Percentiles rank a stretch among this genome's conserved stretches.
Evolutionary conservation across 2,113 vertebrate species (phyloP).

Genomic region (Aramus guarauna): DNA sequence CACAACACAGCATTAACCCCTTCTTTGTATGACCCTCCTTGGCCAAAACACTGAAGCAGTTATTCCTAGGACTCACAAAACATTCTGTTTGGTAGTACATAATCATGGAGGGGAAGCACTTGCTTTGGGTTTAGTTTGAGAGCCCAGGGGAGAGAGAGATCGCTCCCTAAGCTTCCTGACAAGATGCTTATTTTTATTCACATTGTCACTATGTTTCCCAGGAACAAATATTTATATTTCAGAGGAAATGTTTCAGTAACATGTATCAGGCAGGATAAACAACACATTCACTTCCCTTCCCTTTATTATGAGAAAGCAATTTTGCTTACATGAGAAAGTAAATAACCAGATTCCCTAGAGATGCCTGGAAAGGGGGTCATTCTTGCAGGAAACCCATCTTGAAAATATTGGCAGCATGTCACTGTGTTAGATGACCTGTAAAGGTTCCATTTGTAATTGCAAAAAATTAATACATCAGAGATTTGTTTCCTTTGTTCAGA

Average conservation of each 20-base stretch:
- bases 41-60: not conserved
- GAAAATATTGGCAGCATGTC: not conserved
- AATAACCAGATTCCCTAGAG: slow-evolving; percentile 8
- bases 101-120: not conserved
- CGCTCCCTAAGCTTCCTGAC: slow-evolving; percentile 16
- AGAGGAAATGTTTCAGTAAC: slow-evolving; percentile 34
- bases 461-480: not conserved
- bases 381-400: not conserved
- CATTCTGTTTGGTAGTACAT: not conserved
- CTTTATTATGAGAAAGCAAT: slow-evolving; percentile 33
- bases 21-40: not conserved
- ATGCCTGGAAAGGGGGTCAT: not conserved
- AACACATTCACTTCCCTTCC: not conserved
- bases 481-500: not conserved
- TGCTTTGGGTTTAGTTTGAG: not conserved
- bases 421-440: not conserved
- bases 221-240: slow-evolving; percentile 57
- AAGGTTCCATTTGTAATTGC: not conserved
- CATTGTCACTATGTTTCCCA: slow-evolving; percentile 45
- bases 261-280: slow-evolving; percentile 9
- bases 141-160: not conserved
- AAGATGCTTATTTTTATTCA: slow-evolving; percentile 37
- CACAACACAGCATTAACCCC: not conserved
- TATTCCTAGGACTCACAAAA: not conserved
- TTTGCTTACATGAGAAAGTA: slow-evolving; percentile 30